A percentile compares a stretch with the other conserved stretches of the same genome.
These are phyloP conservation scores for Panulirus ornatus DNA, from an alignment of 1,140 invertebrate genomes.

Conservation along the genomic window DNA sequence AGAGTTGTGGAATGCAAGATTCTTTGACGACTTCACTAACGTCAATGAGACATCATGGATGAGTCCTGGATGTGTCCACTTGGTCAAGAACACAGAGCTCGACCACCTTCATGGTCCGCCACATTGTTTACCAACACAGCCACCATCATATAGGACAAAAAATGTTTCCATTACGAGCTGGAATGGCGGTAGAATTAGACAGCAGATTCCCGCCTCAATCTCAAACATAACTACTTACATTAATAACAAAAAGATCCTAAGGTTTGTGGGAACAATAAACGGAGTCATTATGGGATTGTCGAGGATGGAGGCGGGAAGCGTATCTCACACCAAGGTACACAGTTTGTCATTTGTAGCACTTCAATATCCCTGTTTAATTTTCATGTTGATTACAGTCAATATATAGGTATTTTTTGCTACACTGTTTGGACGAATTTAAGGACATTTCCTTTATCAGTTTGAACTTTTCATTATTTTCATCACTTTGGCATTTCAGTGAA, in stretches of 20 bases:
- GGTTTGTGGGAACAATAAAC: conserved; percentile 8
- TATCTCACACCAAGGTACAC: not conserved
- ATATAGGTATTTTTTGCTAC: no score
- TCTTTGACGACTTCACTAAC: not conserved
- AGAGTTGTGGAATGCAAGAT: not conserved
- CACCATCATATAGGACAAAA: not conserved
- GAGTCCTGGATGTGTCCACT: not conserved
- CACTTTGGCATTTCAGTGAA: no score
- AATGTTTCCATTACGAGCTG: not conserved
- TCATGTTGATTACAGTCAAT: no score
- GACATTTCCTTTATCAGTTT: no score
- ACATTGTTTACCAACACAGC: conserved; percentile 23
- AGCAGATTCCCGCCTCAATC: not conserved
- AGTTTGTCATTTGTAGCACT: no score
- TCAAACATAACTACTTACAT: conserved; percentile 33
- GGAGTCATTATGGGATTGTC: not conserved
- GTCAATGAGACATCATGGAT: not conserved
- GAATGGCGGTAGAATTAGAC: not conserved
- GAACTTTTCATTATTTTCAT: no score
- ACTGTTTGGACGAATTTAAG: no score
- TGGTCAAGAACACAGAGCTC: not conserved
- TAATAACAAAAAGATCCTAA: conserved; percentile 41
- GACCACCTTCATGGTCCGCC: not conserved
- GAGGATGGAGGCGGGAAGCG: not conserved
- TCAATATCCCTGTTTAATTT: no score